phyloP scores from a whole-genome alignment of 2,888 invertebrate species.

The Actias luna region DNA sequence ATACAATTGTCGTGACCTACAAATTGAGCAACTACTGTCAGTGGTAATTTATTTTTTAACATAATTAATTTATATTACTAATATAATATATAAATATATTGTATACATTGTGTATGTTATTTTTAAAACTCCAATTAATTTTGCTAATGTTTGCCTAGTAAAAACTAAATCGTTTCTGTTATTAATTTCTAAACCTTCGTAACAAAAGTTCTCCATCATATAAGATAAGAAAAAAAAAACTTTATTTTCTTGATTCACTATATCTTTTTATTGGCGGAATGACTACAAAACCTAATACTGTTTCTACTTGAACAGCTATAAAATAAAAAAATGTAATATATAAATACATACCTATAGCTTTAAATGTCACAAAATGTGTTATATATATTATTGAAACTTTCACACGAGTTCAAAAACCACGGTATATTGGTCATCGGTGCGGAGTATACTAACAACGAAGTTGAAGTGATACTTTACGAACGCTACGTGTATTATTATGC shows the following conservation, averaged over 20 bases:
- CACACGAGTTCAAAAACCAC: slow-evolving; percentile 14
- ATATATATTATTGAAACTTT: slow-evolving; percentile 7
- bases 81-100: no score
- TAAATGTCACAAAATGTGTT: not conserved
- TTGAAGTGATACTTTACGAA: slow-evolving; percentile 35
- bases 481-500: slow-evolving; percentile 14
- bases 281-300: not conserved
- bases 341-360: slow-evolving; percentile 8
- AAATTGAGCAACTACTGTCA: no score
- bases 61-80: no score
- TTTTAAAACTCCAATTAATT: no score
- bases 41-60: no score
- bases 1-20: no score
- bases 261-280: no score
- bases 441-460: slow-evolving; percentile 26
- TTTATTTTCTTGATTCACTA: not conserved
- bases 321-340: not conserved
- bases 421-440: slow-evolving; percentile 18
- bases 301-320: not conserved
- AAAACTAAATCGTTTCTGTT: not conserved
- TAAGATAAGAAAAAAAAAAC: not conserved
- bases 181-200: not conserved
- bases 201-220: not conserved
- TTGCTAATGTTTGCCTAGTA: no score
- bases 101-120: no score